phyloP scores from a whole-genome alignment of 2,797 vertebrate genomes.

The Tolypeutes matacus region DNA sequence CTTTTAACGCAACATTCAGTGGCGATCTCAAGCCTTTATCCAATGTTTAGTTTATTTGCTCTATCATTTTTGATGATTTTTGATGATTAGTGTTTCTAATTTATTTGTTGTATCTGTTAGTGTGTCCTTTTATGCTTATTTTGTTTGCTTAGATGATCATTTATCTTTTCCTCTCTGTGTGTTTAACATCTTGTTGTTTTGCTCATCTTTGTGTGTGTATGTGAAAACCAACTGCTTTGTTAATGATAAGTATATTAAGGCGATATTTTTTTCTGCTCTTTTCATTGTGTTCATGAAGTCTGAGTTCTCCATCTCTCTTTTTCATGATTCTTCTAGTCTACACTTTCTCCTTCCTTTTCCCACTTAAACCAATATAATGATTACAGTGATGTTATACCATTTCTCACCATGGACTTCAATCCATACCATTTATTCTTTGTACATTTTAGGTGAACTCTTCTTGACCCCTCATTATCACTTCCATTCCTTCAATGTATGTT shows the following conservation, averaged over 20 bases:
- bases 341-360: neutral
- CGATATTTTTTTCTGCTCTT: neutral
- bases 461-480: neutral
- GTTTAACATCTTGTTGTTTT: neutral
- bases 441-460: conserved; percentile 3
- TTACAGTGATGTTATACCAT: neutral
- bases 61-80: neutral
- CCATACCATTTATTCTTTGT: neutral
- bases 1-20: no score
- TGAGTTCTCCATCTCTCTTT: neutral
- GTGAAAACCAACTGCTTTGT: neutral
- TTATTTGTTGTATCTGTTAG: neutral
- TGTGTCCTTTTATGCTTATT: neutral
- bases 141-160: neutral
- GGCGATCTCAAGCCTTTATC: neutral
- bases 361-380: neutral
- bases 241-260: neutral
- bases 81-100: neutral
- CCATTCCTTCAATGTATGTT: neutral
- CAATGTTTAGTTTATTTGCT: neutral
- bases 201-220: neutral
- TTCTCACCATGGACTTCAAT: neutral
- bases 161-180: neutral
- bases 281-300: neutral
- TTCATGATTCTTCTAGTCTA: neutral